Evolutionary conservation across 2,113 vertebrate genomes (phyloP).

Genomic region (Lichenostomus cassidix): DNA sequence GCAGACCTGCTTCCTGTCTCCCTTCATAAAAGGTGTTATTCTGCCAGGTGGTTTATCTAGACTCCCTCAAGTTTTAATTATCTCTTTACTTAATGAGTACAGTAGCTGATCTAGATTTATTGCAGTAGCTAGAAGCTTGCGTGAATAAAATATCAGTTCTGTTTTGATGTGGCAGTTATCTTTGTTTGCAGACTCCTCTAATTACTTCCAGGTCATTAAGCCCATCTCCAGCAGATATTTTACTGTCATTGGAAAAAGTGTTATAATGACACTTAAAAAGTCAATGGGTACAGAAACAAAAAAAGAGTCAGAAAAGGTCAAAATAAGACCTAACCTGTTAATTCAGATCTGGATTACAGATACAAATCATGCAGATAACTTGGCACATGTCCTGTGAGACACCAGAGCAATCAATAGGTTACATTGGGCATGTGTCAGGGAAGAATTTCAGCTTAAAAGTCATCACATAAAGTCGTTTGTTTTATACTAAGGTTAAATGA

Average conservation of each 20-base stretch:
- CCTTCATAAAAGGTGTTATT: conserved; percentile 2
- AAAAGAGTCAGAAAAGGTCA: conserved; percentile 2
- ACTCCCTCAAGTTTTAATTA: conserved; percentile 61
- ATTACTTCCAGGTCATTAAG: conserved; percentile 76
- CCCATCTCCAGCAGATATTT: conserved; percentile 60
- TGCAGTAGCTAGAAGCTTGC: conserved; percentile 35
- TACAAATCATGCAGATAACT: not conserved
- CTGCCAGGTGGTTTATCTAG: conserved; percentile 36
- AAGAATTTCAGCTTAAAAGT: not conserved
- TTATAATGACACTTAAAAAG: conserved; percentile 54
- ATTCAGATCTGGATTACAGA: conserved; percentile 10
- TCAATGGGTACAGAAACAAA: not conserved
- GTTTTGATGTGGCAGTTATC: conserved; percentile 63
- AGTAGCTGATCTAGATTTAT: conserved; percentile 66
- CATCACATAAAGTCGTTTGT: not conserved
- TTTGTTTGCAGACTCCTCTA: conserved; percentile 69
- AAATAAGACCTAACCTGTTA: not conserved
- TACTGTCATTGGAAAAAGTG: conserved; percentile 64
- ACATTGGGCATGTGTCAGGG: not conserved
- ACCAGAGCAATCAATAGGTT: not conserved
- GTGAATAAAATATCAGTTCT: conserved; percentile 64
- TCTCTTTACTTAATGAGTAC: conserved; percentile 52
- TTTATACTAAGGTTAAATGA: not conserved
- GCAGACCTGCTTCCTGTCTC: conserved; percentile 10
- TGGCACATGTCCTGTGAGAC: not conserved